Evolutionary conservation across 1,140 invertebrate species (phyloP).

Genomic region (Rhizoglyphus robini): DNA sequence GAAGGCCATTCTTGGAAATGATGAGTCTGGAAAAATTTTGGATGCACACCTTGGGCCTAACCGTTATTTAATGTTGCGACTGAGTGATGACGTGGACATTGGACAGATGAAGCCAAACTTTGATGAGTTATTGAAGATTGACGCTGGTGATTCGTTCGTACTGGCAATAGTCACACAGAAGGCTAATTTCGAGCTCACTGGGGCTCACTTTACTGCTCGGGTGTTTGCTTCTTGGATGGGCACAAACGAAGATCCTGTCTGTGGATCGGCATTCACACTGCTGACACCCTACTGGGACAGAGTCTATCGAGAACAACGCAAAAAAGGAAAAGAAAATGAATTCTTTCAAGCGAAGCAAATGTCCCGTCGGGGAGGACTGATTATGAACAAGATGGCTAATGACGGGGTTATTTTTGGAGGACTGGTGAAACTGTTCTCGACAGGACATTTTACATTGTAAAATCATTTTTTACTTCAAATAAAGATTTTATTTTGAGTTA

Average conservation of each 20-base stretch:
- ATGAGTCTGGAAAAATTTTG: neutral
- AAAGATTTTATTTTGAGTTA: too few species aligned
- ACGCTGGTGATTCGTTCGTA: conserved; percentile 24
- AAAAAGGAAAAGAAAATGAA: neutral
- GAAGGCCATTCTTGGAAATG: neutral
- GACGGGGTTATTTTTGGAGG: neutral
- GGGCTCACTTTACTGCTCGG: conserved; percentile 40
- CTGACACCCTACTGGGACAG: neutral
- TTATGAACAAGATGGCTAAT: neutral
- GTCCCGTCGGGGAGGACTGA: neutral
- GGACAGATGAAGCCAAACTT: neutral
- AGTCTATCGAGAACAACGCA: too few species aligned
- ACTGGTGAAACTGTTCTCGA: neutral
- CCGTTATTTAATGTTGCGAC: neutral
- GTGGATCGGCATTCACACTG: conserved; percentile 38
- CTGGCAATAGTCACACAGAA: conserved; percentile 26
- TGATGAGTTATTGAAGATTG: conserved; percentile 22
- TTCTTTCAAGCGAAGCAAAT: neutral
- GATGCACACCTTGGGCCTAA: neutral
- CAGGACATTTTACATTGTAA: neutral
- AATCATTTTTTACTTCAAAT: too few species aligned
- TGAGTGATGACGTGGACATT: neutral
- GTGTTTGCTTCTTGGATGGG: conserved; percentile 48
- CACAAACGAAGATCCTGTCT: conserved; percentile 46
- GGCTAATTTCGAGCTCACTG: conserved; percentile 25